Percentiles rank a stretch among this genome's conserved stretches.
These are phyloP conservation scores for Drosophila pullipes DNA, from an alignment of 2,888 invertebrate species.

Conservation along the genomic window DNA sequence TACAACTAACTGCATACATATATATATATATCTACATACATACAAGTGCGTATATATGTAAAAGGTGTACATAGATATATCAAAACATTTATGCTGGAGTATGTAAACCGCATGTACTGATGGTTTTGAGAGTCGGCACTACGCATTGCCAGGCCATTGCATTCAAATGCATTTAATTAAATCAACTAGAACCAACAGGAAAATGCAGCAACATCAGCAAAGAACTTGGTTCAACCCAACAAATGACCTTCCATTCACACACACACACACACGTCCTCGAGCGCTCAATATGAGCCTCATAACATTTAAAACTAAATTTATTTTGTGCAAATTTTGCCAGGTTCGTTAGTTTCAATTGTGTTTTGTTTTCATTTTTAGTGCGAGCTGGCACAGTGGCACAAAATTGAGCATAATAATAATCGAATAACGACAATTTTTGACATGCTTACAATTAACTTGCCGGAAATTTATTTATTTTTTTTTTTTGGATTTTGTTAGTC, in stretches of 20 bases:
- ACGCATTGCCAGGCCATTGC: constrained; percentile 72
- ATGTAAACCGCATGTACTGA: constrained; percentile 66
- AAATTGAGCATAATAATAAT: neutral
- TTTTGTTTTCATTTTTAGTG: constrained; percentile 71
- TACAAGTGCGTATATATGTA: neutral
- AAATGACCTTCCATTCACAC: constrained; percentile 37
- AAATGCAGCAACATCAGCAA: constrained; percentile 60
- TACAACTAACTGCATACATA: constrained; percentile 56
- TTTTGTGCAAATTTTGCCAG: constrained; percentile 80
- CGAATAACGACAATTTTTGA: constrained; percentile 20
- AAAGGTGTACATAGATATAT: constrained; percentile 19
- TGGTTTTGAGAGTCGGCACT: constrained; percentile 58
- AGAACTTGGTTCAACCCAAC: constrained; percentile 26
- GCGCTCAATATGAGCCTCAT: constrained; percentile 64
- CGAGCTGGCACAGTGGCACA: constrained; percentile 35
- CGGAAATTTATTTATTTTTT: constrained; percentile 25
- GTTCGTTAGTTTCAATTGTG: constrained; percentile 82
- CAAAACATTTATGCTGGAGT: constrained; percentile 58
- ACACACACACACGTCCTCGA: neutral
- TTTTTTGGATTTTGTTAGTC: neutral
- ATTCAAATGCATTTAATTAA: constrained; percentile 83
- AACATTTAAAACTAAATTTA: constrained; percentile 78
- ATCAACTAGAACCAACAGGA: constrained; percentile 78
- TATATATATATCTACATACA: constrained; percentile 18
- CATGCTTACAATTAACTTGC: constrained; percentile 57